Base-by-base conservation (phyloP, 2,113 vertebrate species). In the Daboia siamensis region DNA sequence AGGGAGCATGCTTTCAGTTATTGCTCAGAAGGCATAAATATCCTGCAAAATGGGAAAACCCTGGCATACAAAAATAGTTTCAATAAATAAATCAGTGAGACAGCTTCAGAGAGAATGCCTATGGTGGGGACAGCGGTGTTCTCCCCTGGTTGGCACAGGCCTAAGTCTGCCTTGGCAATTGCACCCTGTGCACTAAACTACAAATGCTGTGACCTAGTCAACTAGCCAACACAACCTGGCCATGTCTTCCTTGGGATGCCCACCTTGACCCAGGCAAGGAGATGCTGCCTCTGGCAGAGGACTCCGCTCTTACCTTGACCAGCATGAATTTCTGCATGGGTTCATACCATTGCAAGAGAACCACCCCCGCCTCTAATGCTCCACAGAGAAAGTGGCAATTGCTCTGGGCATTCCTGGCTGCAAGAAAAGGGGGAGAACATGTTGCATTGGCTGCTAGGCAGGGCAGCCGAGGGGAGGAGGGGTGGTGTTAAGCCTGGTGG, bases 241-340 rank as follows among this genome's bases (percentile, higher is more conserved):
- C 29, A 1, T 7, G 23, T 61, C 24, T 44, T 44, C 89, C 1
- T 33, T 17, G n/a, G 61, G 48, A 17, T 90, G 61, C 51, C n/a
- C 46, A 69, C 51, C 12, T 54, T 74, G 9, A 74, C 46, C 29
- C 17, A 20, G 48, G n/a, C 48, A 17, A 90, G 48, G 20, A 5
- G 52, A 39, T 11, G 48, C 29, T 54, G 3, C 9, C 1, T 52
- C 61, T 17, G 26, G 29, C 6, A 24, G 48, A 26, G 13, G 20
- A 23, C 24, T 23, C 55, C 23, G 17, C 3, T 26, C 88, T 94
- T 95, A 99, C 99, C 98, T 98, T 99, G 86, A 99, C 98, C 39
- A 99, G 98, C 98, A 99, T 98, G 95, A 99, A 99, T 96, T 99
- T 99, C 96, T 98, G 98, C 98, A 99, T 98, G 95, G 98, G 99